These are phyloP conservation scores for Drosophila anomalata DNA, from an alignment of 2,888 invertebrate species.

Conservation along the genomic window DNA sequence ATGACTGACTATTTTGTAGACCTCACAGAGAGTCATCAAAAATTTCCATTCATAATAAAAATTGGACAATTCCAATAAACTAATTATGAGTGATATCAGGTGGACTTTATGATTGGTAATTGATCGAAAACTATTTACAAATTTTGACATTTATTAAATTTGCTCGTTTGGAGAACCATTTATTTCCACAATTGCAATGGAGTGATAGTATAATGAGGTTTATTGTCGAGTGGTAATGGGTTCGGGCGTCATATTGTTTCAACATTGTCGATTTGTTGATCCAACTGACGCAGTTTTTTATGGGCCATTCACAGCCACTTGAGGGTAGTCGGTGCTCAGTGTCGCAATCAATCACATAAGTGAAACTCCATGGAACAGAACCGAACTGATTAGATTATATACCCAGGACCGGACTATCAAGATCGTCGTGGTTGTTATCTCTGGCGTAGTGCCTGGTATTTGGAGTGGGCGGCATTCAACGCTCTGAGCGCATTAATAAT, in stretches of 20 bases:
- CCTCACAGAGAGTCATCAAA: slow-evolving; percentile 18
- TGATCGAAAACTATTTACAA: neutral
- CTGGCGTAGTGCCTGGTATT: slow-evolving; percentile 41
- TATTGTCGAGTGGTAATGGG: slow-evolving; percentile 23
- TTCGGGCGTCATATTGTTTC: slow-evolving; percentile 4
- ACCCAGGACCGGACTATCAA: slow-evolving; percentile 8
- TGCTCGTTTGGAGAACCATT: neutral
- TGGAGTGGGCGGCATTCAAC: slow-evolving; percentile 41
- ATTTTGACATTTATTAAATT: slow-evolving; percentile 1
- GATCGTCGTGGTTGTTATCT: slow-evolving; percentile 35
- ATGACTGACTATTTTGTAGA: neutral
- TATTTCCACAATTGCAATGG: neutral
- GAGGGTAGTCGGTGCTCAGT: slow-evolving; percentile 22
- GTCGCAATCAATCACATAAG: slow-evolving; percentile 63
- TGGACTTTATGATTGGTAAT: neutral
- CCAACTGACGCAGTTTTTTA: slow-evolving; percentile 47
- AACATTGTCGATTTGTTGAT: slow-evolving; percentile 21
- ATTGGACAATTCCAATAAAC: neutral
- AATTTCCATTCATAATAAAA: slow-evolving; percentile 5
- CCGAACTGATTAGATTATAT: slow-evolving; percentile 30
- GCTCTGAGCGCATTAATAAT: slow-evolving; percentile 57
- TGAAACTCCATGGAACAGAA: slow-evolving; percentile 35
- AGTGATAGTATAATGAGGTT: slow-evolving; percentile 21
- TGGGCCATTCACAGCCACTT: slow-evolving; percentile 16
- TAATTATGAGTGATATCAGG: neutral